Conservation (phyloP, 92 coral and sea anemone genomes). For the Paramuricea clavata region DNA sequence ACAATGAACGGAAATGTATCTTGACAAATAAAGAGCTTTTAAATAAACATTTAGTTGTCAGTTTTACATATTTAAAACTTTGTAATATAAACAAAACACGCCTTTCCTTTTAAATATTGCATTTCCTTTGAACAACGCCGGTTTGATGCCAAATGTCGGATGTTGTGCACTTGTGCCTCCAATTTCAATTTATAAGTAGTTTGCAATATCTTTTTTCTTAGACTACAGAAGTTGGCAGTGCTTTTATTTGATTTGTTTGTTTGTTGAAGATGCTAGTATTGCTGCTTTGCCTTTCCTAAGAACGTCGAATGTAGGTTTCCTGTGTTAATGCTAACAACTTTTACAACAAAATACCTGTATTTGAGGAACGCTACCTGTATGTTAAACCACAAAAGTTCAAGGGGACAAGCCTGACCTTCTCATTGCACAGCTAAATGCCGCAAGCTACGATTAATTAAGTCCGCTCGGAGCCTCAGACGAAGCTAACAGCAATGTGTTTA, state of each 20-base stretch:
- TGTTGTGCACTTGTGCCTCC: neutral
- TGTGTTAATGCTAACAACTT: neutral
- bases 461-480: neutral
- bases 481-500: neutral
- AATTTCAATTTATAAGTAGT: neutral
- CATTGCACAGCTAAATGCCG: neutral
- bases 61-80: neutral
- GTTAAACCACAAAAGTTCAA: neutral
- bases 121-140: neutral
- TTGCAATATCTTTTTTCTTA: neutral
- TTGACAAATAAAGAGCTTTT: neutral
- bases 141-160: neutral
- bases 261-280: neutral
- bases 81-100: neutral
- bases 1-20: neutral
- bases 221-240: neutral
- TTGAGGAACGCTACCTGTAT: neutral
- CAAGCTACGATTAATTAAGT: too few relatives aligned
- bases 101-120: conserved; percentile 1
- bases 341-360: neutral
- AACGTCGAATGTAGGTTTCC: neutral
- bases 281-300: neutral
- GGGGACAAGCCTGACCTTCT: neutral
- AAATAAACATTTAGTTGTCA: neutral
- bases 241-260: neutral